Evolutionary conservation across 2,797 vertebrate species (phyloP).

Genomic region (Enteromius anoplus): DNA sequence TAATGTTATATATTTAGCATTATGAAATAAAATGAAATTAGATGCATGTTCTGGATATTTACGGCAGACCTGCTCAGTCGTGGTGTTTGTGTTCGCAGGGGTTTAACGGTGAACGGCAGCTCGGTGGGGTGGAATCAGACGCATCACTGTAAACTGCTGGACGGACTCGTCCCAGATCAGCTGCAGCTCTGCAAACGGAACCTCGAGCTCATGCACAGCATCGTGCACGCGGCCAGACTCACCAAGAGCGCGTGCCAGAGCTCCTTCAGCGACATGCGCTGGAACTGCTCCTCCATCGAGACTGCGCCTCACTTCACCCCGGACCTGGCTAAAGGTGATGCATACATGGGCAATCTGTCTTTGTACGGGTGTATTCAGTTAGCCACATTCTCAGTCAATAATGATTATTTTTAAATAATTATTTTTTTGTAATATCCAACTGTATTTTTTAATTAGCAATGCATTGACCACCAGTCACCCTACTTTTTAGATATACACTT

Average conservation of each 20-base stretch:
- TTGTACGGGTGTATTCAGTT: neutral
- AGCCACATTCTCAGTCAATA: neutral
- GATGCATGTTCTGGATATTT: too few relatives aligned
- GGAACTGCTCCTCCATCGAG: slow-evolving; percentile 79
- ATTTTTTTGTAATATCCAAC: neutral
- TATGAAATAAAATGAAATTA: neutral
- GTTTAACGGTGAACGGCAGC: slow-evolving; percentile 68
- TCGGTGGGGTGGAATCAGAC: slow-evolving; percentile 75
- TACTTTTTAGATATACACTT: neutral
- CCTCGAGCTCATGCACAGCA: slow-evolving; percentile 77
- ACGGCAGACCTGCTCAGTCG: neutral
- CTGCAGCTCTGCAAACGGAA: slow-evolving; percentile 76
- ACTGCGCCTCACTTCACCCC: slow-evolving; percentile 72
- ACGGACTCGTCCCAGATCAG: slow-evolving; percentile 70
- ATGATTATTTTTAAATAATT: neutral
- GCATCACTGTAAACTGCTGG: slow-evolving; percentile 73
- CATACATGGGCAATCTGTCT: neutral
- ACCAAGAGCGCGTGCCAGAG: slow-evolving; percentile 71
- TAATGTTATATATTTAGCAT: neutral
- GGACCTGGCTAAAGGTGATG: slow-evolving; percentile 72
- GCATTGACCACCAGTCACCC: neutral
- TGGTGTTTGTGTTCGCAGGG: slow-evolving; percentile 60
- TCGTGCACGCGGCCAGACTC: slow-evolving; percentile 69
- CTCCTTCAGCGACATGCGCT: slow-evolving; percentile 74
- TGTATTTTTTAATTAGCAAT: neutral